Evolutionary conservation across 2,888 invertebrate genomes (phyloP).

Genomic region (Tanaodytes sp.): DNA sequence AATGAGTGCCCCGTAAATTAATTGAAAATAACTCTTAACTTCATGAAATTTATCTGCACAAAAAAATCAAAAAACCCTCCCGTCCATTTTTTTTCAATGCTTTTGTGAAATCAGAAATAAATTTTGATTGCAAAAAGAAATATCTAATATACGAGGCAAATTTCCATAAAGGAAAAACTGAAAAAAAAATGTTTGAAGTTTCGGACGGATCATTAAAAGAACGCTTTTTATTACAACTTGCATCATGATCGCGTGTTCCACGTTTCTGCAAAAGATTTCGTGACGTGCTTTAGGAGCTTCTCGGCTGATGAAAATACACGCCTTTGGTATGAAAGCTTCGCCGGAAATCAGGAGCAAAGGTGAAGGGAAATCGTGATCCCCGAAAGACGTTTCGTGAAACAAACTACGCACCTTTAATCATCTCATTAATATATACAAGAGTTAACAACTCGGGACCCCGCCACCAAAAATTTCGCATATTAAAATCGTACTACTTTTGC

Average conservation of each 20-base stretch:
- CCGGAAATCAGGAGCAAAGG: conserved; percentile 40
- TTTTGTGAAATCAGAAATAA: no score
- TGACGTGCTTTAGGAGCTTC: conserved; percentile 22
- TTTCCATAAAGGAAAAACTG: neutral
- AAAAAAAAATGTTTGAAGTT: neutral
- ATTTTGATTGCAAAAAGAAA: no score
- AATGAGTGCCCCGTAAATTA: no score
- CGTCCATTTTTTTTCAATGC: no score
- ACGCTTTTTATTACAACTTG: conserved; percentile 25
- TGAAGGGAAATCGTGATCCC: conserved; percentile 30
- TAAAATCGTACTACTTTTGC: no score
- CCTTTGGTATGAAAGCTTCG: conserved; percentile 37
- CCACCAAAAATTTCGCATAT: conserved; percentile 2
- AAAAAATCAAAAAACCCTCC: neutral
- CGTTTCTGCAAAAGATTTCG: conserved; percentile 35
- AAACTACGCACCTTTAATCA: conserved; percentile 35
- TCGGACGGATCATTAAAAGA: conserved; percentile 17
- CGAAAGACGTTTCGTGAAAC: conserved; percentile 17
- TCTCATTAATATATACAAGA: conserved; percentile 37
- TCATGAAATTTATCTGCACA: neutral
- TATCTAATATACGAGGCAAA: neutral
- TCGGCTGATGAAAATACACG: conserved; percentile 27
- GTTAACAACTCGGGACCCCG: no score
- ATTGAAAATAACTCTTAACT: no score
- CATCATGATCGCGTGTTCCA: conserved; percentile 14